Percentiles rank a stretch among this genome's conserved stretches.
phyloP scores from a whole-genome alignment of 2,888 invertebrate genomes.

The Zaprionus bogoriensis region DNA sequence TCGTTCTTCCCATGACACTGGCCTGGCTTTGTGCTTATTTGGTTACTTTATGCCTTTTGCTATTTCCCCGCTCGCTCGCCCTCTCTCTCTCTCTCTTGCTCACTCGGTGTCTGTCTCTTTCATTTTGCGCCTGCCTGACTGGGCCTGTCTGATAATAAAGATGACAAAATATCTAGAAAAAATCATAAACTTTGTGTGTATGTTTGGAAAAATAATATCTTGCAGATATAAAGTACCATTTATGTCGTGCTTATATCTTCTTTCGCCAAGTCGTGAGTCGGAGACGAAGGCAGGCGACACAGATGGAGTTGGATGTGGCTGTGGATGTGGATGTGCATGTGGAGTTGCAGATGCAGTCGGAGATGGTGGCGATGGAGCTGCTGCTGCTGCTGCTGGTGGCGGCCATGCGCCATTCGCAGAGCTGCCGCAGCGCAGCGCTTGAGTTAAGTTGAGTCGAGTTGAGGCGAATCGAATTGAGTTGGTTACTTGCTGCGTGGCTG shows the following conservation, averaged over 20 bases:
- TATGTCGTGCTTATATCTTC: slow-evolving; percentile 79
- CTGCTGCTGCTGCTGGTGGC: slow-evolving; percentile 6
- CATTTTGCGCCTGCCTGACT: slow-evolving; percentile 18
- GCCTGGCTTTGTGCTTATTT: slow-evolving; percentile 66
- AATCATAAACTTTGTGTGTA: slow-evolving; percentile 79
- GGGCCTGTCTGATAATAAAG: slow-evolving; percentile 73
- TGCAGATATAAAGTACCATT: slow-evolving; percentile 78
- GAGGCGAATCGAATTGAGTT: slow-evolving; percentile 51
- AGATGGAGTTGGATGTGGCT: neutral
- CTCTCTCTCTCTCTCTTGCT: neutral
- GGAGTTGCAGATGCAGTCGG: neutral
- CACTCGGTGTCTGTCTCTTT: slow-evolving; percentile 2
- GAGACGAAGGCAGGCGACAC: slow-evolving; percentile 41
- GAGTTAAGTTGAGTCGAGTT: slow-evolving; percentile 30
- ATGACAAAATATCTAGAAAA: slow-evolving; percentile 79
- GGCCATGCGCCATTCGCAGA: slow-evolving; percentile 55
- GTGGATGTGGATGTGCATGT: too few relatives aligned
- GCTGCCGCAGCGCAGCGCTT: slow-evolving; percentile 31
- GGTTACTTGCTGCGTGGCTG: slow-evolving; percentile 35
- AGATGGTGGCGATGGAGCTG: neutral
- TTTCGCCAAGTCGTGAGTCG: slow-evolving; percentile 78
- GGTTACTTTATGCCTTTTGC: slow-evolving; percentile 73
- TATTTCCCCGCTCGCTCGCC: neutral
- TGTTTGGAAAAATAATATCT: slow-evolving; percentile 79
- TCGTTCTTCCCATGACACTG: slow-evolving; percentile 71